A percentile compares a stretch with the other conserved stretches of the same genome.
phyloP scores from a whole-genome alignment of 1,140 invertebrate species.

The Cephus cinctus region DNA sequence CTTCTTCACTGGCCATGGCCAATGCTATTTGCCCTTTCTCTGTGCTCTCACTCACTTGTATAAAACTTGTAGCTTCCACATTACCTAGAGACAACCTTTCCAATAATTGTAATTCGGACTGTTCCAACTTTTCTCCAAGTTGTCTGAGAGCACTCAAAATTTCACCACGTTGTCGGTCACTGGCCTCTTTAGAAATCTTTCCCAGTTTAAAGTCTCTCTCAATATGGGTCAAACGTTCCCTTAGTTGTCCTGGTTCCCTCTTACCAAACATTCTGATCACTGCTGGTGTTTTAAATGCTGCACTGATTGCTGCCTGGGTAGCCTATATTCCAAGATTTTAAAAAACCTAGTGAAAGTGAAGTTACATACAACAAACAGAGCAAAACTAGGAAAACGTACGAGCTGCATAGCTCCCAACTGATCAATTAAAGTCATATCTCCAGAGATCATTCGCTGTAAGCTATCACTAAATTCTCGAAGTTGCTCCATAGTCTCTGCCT shows the following conservation, averaged over 20 bases:
- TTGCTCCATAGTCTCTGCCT: conserved; percentile 74
- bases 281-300: conserved; percentile 77
- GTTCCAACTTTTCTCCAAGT: conserved; percentile 64
- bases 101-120: conserved; percentile 62
- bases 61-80: conserved; percentile 56
- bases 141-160: conserved; percentile 70
- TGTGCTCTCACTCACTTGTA: conserved; percentile 55
- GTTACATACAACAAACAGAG: too few species aligned
- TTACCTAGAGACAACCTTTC: conserved; percentile 55
- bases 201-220: conserved; percentile 58
- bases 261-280: conserved; percentile 77
- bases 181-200: conserved; percentile 48
- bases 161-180: conserved; percentile 56
- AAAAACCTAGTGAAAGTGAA: too few species aligned
- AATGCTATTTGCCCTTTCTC: conserved; percentile 45
- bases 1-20: conserved; percentile 34
- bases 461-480: conserved; percentile 72
- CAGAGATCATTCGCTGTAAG: conserved; percentile 65
- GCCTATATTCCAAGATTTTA: conserved; percentile 55
- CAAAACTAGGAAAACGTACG: too few species aligned
- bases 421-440: conserved; percentile 72
- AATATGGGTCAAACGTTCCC: conserved; percentile 62
- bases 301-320: conserved; percentile 73
- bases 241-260: conserved; percentile 69
- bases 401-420: conserved; percentile 66